phyloP scores from a whole-genome alignment of 2,797 vertebrate genomes.

The Hyperoplus lanceolatus region DNA sequence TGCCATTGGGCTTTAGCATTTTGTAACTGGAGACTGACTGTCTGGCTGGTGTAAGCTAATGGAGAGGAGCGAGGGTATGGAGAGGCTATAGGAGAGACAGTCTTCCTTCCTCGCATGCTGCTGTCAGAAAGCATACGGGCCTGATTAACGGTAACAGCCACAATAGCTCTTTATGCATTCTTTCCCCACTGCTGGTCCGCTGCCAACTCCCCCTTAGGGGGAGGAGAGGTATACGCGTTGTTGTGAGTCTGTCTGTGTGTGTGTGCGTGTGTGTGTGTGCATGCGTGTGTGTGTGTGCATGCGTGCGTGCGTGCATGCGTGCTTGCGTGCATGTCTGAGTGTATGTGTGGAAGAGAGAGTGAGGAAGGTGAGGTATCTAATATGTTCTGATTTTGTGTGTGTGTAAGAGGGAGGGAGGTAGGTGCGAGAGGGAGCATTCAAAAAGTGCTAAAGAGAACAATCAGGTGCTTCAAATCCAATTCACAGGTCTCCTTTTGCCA shows the following conservation, averaged over 20 bases:
- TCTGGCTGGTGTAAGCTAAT: conserved; percentile 77
- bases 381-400: conserved; percentile 62
- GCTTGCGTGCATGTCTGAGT: neutral
- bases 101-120: conserved; percentile 79
- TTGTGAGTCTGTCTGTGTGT: conserved; percentile 52
- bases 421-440: conserved; percentile 56
- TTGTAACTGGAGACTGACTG: conserved; percentile 77
- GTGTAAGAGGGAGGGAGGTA: conserved; percentile 41
- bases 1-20: conserved; percentile 74
- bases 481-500: conserved; percentile 55
- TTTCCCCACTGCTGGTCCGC: conserved; percentile 73
- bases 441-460: conserved; percentile 73
- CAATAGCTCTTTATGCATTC: conserved; percentile 85
- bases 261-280: neutral
- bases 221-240: conserved; percentile 66
- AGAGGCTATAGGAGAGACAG: conserved; percentile 77
- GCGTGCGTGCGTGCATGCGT: no score
- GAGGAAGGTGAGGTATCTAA: conserved; percentile 72
- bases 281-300: no score
- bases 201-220: conserved; percentile 82
- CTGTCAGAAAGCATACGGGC: conserved; percentile 86
- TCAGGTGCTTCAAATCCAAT: conserved; percentile 68
- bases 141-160: conserved; percentile 87
- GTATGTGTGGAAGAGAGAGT: conserved; percentile 47
- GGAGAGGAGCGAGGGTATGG: conserved; percentile 72